Percentiles rank a stretch among this genome's conserved stretches.
These are phyloP conservation scores for Crotophaga sulcirostris DNA, from an alignment of 2,113 vertebrate genomes.

Conservation along the genomic window DNA sequence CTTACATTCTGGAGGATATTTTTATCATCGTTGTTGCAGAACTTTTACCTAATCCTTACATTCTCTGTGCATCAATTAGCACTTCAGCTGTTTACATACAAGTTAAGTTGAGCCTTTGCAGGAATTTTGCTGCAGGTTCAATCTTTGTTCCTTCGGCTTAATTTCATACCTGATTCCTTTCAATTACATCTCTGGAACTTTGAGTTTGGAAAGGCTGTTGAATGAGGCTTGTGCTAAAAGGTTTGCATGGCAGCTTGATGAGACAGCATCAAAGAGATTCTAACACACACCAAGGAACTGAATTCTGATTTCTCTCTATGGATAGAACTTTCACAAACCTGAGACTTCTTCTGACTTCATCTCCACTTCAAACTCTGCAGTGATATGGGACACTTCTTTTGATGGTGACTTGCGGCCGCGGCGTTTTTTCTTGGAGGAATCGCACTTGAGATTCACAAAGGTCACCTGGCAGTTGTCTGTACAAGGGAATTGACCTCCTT, in stretches of 20 bases:
- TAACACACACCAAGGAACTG: background rate
- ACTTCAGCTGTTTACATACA: background rate
- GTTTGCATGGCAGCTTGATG: background rate
- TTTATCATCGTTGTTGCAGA: background rate
- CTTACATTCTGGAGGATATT: background rate
- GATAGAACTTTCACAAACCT: slow-evolving; percentile 76
- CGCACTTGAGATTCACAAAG: slow-evolving; percentile 92
- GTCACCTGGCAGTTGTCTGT: slow-evolving; percentile 91
- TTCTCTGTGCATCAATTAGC: background rate
- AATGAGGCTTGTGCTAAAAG: background rate
- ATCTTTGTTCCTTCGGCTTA: background rate
- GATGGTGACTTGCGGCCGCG: slow-evolving; percentile 91
- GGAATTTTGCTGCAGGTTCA: background rate
- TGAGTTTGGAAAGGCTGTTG: background rate
- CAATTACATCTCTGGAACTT: background rate
- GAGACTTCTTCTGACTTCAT: slow-evolving; percentile 88
- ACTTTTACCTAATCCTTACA: background rate
- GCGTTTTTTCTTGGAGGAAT: slow-evolving; percentile 92
- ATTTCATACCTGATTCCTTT: background rate
- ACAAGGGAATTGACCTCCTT: slow-evolving; percentile 81
- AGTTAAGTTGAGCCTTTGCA: background rate
- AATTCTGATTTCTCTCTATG: background rate
- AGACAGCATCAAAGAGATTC: background rate
- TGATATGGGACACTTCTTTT: slow-evolving; percentile 94
- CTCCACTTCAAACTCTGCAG: slow-evolving; percentile 92